Percentiles rank a stretch among this genome's conserved stretches.
Conservation (phyloP, 2,113 vertebrate species). For the Chascanopsetta lugubris region DNA sequence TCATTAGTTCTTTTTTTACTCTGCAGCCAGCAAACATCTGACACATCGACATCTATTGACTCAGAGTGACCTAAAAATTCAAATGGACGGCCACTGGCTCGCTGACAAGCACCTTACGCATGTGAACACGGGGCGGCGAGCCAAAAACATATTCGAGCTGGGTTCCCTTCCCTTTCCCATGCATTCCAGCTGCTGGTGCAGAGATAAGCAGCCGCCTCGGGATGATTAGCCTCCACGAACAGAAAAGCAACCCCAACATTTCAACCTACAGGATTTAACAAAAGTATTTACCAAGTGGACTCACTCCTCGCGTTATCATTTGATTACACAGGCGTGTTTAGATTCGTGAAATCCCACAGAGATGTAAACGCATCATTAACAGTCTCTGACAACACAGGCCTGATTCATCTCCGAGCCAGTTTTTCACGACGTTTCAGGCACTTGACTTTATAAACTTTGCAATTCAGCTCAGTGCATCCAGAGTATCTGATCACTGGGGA, state of each 20-base stretch:
- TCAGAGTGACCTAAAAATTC: conserved; percentile 14
- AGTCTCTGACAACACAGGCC: background rate
- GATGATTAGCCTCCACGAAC: conserved; percentile 54
- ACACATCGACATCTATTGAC: conserved; percentile 13
- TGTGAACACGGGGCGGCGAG: conserved; percentile 34
- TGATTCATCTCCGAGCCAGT: background rate
- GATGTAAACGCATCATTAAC: conserved; percentile 3
- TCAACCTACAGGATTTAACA: conserved; percentile 21
- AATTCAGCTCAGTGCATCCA: conserved; percentile 9
- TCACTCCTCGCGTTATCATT: conserved; percentile 20
- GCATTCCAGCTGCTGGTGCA: conserved; percentile 68
- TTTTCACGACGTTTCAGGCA: background rate
- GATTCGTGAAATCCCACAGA: conserved; percentile 23
- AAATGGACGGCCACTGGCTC: conserved; percentile 36
- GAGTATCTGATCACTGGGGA: conserved; percentile 15
- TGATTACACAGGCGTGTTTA: conserved; percentile 25
- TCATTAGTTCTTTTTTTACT: background rate
- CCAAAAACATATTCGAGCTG: conserved; percentile 48
- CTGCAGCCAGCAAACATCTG: background rate
- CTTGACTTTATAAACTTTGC: conserved; percentile 19
- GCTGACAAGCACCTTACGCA: conserved; percentile 47
- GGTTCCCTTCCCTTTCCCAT: conserved; percentile 58
- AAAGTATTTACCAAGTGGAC: conserved; percentile 21
- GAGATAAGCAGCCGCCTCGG: conserved; percentile 62
- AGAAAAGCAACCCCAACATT: conserved; percentile 41